These are phyloP conservation scores for Cremastinae sp. DNA, from an alignment of 2,888 invertebrate genomes.

Conservation along the genomic window DNA sequence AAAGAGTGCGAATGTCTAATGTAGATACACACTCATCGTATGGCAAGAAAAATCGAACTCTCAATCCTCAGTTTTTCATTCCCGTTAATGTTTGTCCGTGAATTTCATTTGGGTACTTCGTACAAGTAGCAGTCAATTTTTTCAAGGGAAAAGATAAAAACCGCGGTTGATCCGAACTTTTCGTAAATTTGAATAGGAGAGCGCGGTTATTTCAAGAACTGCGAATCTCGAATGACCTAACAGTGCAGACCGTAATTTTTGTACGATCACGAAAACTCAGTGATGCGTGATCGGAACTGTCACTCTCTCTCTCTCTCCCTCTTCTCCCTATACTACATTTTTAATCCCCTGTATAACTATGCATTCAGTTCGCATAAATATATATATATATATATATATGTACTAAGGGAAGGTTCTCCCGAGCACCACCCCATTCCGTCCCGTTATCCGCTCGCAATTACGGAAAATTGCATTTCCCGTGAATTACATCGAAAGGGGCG, in stretches of 20 bases:
- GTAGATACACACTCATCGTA: constrained; percentile 12
- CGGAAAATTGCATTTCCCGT: constrained; percentile 74
- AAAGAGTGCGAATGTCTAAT: constrained; percentile 13
- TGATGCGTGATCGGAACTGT: constrained; percentile 37
- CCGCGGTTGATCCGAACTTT: no score
- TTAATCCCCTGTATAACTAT: constrained; percentile 23
- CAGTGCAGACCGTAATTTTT: constrained; percentile 67
- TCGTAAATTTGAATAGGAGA: constrained; percentile 5
- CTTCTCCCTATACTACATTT: neutral
- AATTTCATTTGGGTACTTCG: constrained; percentile 24
- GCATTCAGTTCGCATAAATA: neutral
- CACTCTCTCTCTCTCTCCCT: constrained; percentile 57
- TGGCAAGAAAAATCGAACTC: neutral
- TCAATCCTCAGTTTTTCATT: neutral
- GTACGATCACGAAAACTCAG: constrained; percentile 67
- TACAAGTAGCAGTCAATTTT: constrained; percentile 5
- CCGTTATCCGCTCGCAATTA: constrained; percentile 72
- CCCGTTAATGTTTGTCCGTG: neutral
- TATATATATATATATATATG: constrained; percentile 1
- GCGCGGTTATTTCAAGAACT: constrained; percentile 1
- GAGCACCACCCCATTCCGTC: constrained; percentile 49
- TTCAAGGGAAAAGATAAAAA: neutral
- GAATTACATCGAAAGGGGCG: constrained; percentile 71
- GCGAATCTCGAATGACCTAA: constrained; percentile 55
- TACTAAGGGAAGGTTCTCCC: constrained; percentile 28